A percentile compares a stretch with the other conserved stretches of the same genome.
These are phyloP conservation scores for Crotalus horridus DNA, from an alignment of 2,113 vertebrate species.

Conservation along the genomic window DNA sequence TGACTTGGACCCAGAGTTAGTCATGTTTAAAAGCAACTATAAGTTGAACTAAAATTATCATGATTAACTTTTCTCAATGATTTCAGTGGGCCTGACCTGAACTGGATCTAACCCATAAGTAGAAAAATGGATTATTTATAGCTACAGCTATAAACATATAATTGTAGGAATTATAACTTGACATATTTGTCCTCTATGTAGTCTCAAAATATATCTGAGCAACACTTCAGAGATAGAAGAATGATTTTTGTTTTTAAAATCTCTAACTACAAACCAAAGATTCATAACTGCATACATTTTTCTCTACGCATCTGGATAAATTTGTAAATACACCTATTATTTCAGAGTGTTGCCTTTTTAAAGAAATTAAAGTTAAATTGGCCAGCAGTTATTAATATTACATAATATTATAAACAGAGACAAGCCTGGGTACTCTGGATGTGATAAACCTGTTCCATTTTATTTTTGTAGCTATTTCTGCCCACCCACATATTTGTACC, in stretches of 20 bases:
- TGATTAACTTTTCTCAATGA: not conserved
- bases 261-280: not conserved
- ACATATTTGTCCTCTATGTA: not conserved
- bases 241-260: slow-evolving; percentile 26
- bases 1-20: not conserved
- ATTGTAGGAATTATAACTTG: slow-evolving; percentile 27
- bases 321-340: slow-evolving; percentile 27
- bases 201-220: slow-evolving; percentile 28
- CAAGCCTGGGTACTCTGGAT: not conserved
- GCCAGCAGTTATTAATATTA: not conserved
- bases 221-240: slow-evolving; percentile 16
- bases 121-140: slow-evolving; percentile 12
- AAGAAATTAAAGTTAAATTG: not conserved
- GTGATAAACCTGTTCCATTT: not conserved
- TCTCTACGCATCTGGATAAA: slow-evolving; percentile 31
- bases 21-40: not conserved
- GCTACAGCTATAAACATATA: slow-evolving; percentile 36
- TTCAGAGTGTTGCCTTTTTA: slow-evolving; percentile 41
- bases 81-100: not conserved
- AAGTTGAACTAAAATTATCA: not conserved
- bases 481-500: not conserved
- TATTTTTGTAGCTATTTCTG: slow-evolving; percentile 23
- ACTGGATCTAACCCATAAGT: not conserved
- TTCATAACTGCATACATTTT: not conserved
- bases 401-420: slow-evolving; percentile 20